Evolutionary conservation across 1,140 invertebrate genomes (phyloP).

Genomic region (Carcinoscorpius rotundicauda): DNA sequence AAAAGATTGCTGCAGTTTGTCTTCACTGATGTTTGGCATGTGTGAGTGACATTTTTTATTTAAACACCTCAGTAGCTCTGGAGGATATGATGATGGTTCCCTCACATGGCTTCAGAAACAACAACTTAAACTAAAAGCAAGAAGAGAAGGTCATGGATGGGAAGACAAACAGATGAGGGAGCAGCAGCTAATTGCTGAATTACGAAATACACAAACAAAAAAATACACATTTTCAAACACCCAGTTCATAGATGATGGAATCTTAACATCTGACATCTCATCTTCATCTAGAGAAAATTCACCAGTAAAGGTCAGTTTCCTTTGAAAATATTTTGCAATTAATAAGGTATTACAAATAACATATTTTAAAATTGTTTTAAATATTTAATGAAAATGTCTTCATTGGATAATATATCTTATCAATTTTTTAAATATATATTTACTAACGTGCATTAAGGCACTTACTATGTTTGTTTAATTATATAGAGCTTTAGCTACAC

Average conservation of each 20-base stretch:
- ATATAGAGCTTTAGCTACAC: too few relatives aligned
- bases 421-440: too few relatives aligned
- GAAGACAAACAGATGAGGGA: conserved; percentile 29
- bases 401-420: too few relatives aligned
- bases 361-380: too few relatives aligned
- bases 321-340: not conserved
- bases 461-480: too few relatives aligned
- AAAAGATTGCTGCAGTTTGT: too few relatives aligned
- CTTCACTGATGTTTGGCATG: conserved; percentile 1
- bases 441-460: too few relatives aligned
- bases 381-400: too few relatives aligned
- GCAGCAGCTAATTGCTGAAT: conserved; percentile 32
- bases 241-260: conserved; percentile 13
- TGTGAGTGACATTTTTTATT: conserved; percentile 5
- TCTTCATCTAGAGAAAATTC: conserved; percentile 18
- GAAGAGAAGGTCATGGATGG: conserved; percentile 24
- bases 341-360: too few relatives aligned
- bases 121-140: conserved; percentile 32
- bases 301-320: conserved; percentile 12
- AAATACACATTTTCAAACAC: not conserved
- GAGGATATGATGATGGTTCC: too few relatives aligned
- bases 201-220: conserved; percentile 22
- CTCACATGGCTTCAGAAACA: conserved; percentile 35
- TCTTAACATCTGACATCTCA: conserved; percentile 14
- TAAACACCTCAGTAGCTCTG: conserved; percentile 7